Percentiles rank a stretch among this genome's conserved stretches.
Conservation (phyloP, 1,140 invertebrate genomes). For the Bombus waltoni region DNA sequence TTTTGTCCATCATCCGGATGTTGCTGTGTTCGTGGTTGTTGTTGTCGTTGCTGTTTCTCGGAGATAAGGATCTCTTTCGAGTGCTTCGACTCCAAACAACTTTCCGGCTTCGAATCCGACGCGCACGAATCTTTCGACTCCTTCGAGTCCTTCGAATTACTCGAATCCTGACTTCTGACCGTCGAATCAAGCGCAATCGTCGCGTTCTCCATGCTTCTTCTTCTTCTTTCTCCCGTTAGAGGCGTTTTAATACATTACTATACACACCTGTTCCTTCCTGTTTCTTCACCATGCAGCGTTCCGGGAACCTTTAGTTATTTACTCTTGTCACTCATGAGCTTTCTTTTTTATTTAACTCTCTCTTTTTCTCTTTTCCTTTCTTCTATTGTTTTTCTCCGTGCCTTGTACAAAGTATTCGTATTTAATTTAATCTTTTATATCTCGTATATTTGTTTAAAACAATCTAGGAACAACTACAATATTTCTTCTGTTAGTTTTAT, state of each 20-base stretch:
- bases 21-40: constrained; percentile 35
- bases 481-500: too few species aligned
- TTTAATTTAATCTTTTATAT: not conserved
- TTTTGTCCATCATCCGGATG: constrained; percentile 39
- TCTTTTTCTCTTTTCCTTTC: not conserved
- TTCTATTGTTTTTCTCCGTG: not conserved
- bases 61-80: constrained; percentile 78
- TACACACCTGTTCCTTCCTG: not conserved
- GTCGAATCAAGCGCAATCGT: constrained; percentile 76
- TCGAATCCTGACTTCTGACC: constrained; percentile 79
- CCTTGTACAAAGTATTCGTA: not conserved
- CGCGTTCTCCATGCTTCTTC: constrained; percentile 59
- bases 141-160: constrained; percentile 73
- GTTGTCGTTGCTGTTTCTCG: constrained; percentile 68
- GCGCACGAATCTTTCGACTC: constrained; percentile 72
- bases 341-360: too few species aligned
- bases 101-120: constrained; percentile 73
- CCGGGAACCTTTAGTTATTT: constrained; percentile 4
- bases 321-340: not conserved
- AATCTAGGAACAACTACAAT: not conserved
- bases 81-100: constrained; percentile 75
- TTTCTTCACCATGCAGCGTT: not conserved
- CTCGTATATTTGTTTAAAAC: not conserved
- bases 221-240: not conserved
- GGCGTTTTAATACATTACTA: constrained; percentile 17